Conservation (phyloP, 2,113 vertebrate genomes). For the Electrona antarctica region DNA sequence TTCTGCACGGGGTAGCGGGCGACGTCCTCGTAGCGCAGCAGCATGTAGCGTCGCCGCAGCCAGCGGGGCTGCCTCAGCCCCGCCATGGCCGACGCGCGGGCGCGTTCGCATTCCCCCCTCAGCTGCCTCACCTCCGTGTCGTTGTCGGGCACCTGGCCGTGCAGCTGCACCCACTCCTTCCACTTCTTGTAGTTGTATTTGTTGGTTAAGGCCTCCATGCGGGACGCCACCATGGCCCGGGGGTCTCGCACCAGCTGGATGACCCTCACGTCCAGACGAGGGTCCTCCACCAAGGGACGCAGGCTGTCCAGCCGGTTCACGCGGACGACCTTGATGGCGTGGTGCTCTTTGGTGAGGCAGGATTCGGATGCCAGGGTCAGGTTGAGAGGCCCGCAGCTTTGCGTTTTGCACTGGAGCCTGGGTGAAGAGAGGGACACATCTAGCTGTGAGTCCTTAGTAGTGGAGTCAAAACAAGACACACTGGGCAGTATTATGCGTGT, state of each 20-base stretch:
- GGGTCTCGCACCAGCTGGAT: slow-evolving; percentile 82
- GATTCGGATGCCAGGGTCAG: slow-evolving; percentile 58
- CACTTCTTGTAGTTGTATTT: slow-evolving; percentile 92
- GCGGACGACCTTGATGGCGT: slow-evolving; percentile 91
- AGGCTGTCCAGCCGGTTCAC: slow-evolving; percentile 89
- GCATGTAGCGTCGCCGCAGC: slow-evolving; percentile 85
- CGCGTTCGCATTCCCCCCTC: slow-evolving; percentile 89
- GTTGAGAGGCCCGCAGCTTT: slow-evolving; percentile 91
- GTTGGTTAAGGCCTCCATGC: slow-evolving; percentile 91
- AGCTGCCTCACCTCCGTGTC: slow-evolving; percentile 89
- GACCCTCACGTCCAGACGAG: slow-evolving; percentile 86
- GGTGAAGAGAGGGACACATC: too few relatives aligned
- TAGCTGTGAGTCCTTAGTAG: too few relatives aligned
- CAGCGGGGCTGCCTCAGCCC: slow-evolving; percentile 87
- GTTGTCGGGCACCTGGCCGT: slow-evolving; percentile 81
- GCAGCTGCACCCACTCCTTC: slow-evolving; percentile 86
- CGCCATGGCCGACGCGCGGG: slow-evolving; percentile 87
- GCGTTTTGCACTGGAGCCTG: slow-evolving; percentile 70
- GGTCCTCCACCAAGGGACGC: slow-evolving; percentile 88
- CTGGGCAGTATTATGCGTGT: too few relatives aligned
- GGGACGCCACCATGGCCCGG: slow-evolving; percentile 86
- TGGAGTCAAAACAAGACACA: too few relatives aligned
- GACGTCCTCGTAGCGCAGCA: slow-evolving; percentile 78
- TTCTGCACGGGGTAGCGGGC: slow-evolving; percentile 88
- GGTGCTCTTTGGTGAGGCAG: slow-evolving; percentile 86